A percentile compares a stretch with the other conserved stretches of the same genome.
These are phyloP conservation scores for Clytia hemisphaerica DNA, from an alignment of 30 jellyfish, hydroid and myxozoan genomes.

Conservation along the genomic window DNA sequence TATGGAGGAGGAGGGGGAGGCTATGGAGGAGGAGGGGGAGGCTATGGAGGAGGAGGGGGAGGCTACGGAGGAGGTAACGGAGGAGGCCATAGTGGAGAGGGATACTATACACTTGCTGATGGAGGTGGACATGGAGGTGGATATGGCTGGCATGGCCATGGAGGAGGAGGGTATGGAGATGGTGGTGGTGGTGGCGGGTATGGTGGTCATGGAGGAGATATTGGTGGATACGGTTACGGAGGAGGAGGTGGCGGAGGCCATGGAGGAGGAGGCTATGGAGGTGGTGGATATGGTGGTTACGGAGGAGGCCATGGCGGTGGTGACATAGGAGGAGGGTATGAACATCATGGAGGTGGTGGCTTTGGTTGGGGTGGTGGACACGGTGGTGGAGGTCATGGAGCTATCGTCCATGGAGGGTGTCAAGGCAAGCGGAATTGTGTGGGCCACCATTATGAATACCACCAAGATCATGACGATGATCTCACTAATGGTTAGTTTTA, in stretches of 20 bases:
- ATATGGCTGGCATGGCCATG: not conserved
- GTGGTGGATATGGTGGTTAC: not conserved
- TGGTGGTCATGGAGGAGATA: too few relatives aligned
- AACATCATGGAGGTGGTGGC: too few relatives aligned
- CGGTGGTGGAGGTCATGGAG: conserved; percentile 35
- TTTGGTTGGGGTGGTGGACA: conserved; percentile 70
- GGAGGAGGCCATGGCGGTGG: conserved; percentile 29
- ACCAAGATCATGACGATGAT: conserved; percentile 32
- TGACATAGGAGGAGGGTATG: conserved; percentile 25
- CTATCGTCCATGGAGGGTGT: too few relatives aligned
- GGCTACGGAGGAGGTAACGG: too few relatives aligned
- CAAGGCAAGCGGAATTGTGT: too few relatives aligned
- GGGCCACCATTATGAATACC: conserved; percentile 37
- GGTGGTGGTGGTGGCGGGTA: too few relatives aligned
- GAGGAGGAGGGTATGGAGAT: not conserved
- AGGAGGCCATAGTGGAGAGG: too few relatives aligned
- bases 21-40: too few relatives aligned
- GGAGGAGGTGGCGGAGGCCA: not conserved
- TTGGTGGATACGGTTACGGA: not conserved
- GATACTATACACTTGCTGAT: too few relatives aligned
- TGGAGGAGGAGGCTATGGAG: conserved; percentile 17
- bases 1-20: conserved; percentile 22
- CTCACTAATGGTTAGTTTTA: conserved; percentile 4
- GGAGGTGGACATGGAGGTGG: not conserved
- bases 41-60: too few relatives aligned